phyloP scores from a whole-genome alignment of 2,888 invertebrate genomes.

The Drosophila neonasuta region DNA sequence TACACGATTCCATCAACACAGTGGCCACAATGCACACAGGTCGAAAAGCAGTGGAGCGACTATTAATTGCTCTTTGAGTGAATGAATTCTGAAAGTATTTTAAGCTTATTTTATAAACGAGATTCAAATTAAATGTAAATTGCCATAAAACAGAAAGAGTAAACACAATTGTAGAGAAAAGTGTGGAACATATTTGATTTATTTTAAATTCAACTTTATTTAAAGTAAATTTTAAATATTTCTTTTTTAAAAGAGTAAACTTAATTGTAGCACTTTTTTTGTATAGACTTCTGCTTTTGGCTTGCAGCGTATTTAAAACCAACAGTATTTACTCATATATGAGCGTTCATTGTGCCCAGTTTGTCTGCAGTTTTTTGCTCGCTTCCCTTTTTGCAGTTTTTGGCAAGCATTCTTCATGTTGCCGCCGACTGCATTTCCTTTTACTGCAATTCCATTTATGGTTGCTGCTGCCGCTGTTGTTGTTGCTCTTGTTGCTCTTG shows the following conservation, averaged over 20 bases:
- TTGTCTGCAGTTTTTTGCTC: constrained; percentile 36
- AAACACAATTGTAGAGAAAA: neutral
- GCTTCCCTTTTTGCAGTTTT: constrained; percentile 25
- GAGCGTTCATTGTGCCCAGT: constrained; percentile 26
- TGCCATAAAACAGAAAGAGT: neutral
- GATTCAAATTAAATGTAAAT: too few species aligned
- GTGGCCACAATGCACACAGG: neutral
- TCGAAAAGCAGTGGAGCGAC: neutral
- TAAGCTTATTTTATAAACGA: too few species aligned
- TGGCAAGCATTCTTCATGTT: constrained; percentile 46
- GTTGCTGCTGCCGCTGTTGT: constrained; percentile 21
- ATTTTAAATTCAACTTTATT: neutral
- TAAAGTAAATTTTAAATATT: too few species aligned
- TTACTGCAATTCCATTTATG: constrained; percentile 40
- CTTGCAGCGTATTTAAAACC: constrained; percentile 20
- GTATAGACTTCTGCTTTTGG: neutral
- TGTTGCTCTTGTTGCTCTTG: constrained; percentile 20
- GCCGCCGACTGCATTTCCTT: constrained; percentile 58
- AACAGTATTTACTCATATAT: constrained; percentile 2
- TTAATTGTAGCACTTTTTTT: neutral
- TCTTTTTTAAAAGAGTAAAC: neutral
- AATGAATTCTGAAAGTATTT: too few species aligned
- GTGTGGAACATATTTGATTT: neutral
- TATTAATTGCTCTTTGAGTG: constrained; percentile 2
- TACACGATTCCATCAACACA: constrained; percentile 23